A percentile compares a stretch with the other conserved stretches of the same genome.
Evolutionary conservation across 2,113 vertebrate genomes (phyloP).

Genomic region (Trogon surrucura): DNA sequence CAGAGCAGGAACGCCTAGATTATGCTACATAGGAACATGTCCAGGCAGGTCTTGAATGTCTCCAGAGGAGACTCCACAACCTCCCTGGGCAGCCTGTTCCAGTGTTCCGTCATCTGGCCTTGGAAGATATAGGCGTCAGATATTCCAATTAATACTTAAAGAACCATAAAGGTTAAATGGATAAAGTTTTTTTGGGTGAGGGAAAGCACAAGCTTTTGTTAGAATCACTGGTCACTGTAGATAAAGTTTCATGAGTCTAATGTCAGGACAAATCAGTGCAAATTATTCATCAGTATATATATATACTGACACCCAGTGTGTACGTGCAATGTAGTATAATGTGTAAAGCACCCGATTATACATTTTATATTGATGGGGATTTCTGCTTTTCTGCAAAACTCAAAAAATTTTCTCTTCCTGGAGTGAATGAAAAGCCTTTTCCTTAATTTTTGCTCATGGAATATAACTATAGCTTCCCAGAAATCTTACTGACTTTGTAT

Average conservation of each 20-base stretch:
- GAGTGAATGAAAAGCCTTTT: neutral
- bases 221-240: neutral
- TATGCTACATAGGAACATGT: too few relatives aligned
- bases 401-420: neutral
- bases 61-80: too few relatives aligned
- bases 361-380: neutral
- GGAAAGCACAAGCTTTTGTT: neutral
- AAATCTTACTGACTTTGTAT: neutral
- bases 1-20: too few relatives aligned
- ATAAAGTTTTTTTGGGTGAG: neutral
- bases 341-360: neutral
- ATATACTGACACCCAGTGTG: neutral
- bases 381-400: constrained; percentile 1
- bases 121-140: neutral
- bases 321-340: neutral
- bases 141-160: neutral
- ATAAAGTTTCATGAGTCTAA: neutral
- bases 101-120: too few relatives aligned
- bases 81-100: too few relatives aligned
- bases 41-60: too few relatives aligned
- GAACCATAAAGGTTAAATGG: neutral
- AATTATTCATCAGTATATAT: neutral
- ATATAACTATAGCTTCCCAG: neutral
- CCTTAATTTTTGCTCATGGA: neutral
- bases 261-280: neutral